Evolutionary conservation across 2,888 invertebrate genomes (phyloP), one percentile per base, ranked within the genome.

Genomic region (Eueremaeus valkanovi): DNA sequence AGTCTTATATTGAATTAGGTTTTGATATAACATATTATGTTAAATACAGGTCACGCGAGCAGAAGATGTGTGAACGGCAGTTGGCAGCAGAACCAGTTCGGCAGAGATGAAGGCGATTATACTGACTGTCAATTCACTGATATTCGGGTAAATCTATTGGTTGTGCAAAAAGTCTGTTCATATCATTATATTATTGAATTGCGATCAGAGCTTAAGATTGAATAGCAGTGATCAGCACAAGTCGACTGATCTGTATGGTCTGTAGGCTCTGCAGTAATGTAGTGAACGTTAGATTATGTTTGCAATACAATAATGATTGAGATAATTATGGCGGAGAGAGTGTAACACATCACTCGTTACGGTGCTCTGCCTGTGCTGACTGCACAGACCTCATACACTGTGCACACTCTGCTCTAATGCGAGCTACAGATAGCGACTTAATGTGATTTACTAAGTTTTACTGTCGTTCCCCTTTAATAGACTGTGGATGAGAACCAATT

Each of bases 41-140:
- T 61, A 42, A 51, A 29, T 75, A 8, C 66, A 78, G 78, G 72
- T 31, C 70, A 42, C 27, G 78, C 75, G 16, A 45, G 24, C 29
- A 78, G 78, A 70, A 45, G 55, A 24, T 78, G 78, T 45, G 74
- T 75, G 31, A 73, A 75, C 16, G 78, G 78, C 13, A 40, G 72
- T 5, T 78, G 78, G 78, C 73, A 74, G 55, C 51, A 73, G 40
- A 77, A 78, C 31, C 27, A 24, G 8, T 76, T 77, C 11, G 75
- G 68, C 45, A 74, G 72, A 61, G 75, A 76, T 24, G 73, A 61
- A 40, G 77, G 75, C 11, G 78, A 78, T 75, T 78, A 78, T 49
- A 21, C 51, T 18, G 70, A 73, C n/a, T 78, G 78, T 51, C 74
- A 75, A 33, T 55, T 55, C 36, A 27, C 24, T 70, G 18, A 58